Percentiles rank a stretch among this genome's conserved stretches.
phyloP scores from a whole-genome alignment of 2,888 invertebrate species.

The Troides aeacus region DNA sequence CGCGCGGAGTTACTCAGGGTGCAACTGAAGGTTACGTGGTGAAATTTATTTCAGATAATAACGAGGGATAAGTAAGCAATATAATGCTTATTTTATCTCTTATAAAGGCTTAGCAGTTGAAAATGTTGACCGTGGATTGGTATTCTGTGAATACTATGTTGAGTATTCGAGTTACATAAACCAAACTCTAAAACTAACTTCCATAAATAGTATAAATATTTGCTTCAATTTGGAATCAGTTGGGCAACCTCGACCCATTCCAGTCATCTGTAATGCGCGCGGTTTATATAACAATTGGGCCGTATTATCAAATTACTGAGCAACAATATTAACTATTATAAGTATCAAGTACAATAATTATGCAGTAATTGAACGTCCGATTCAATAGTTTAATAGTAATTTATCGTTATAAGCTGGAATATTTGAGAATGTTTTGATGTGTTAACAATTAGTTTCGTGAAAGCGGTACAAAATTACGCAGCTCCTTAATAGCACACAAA shows the following conservation, averaged over 20 bases:
- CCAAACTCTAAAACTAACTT: not conserved
- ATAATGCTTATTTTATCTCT: too few species aligned
- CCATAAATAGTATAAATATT: not conserved
- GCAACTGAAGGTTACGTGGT: conserved; percentile 6
- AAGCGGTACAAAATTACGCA: conserved; percentile 31
- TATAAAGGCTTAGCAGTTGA: too few species aligned
- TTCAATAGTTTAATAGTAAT: conserved; percentile 20
- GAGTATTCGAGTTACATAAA: not conserved
- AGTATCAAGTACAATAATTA: conserved; percentile 8
- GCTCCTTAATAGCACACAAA: conserved; percentile 31
- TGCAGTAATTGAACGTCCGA: conserved; percentile 18
- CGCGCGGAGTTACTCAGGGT: conserved; percentile 20
- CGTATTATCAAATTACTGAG: not conserved
- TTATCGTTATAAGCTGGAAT: conserved; percentile 20
- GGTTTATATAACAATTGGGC: not conserved
- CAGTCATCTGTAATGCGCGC: not conserved
- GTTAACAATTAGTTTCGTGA: conserved; percentile 29
- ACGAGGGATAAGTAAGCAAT: not conserved
- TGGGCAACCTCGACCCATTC: not conserved
- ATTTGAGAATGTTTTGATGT: conserved; percentile 18
- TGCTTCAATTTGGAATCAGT: conserved; percentile 3
- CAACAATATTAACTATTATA: not conserved
- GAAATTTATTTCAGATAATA: not conserved
- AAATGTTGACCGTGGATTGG: not conserved
- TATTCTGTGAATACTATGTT: too few species aligned